Base-by-base conservation (phyloP, 2,113 vertebrate genomes). In the Noturus placidus region DNA sequence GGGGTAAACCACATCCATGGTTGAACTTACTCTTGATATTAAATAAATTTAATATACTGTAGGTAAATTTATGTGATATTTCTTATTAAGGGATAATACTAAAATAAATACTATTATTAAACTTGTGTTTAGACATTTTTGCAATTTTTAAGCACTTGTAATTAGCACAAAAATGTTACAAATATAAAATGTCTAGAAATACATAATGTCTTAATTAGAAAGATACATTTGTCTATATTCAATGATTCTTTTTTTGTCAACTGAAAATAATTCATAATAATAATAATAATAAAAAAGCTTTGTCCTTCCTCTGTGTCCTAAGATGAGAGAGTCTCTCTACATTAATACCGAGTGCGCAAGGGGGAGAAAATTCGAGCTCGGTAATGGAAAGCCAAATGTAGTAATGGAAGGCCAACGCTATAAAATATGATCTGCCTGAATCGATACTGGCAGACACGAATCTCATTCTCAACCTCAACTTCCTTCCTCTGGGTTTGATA, bases 351-450 rank as follows among this genome's bases (percentile, higher is more conserved):
- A 80, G 59, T 81, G 65, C 63, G 70, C 8, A 33, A 35, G n/a
- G 59, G 59, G 33, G 33, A 35, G 72, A 79, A 80, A 38, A 80
- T 57, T n/a, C 22, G 9, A 87, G 50, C 56, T 67, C 27, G 50
- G 67, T 89, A 83, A 86, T 82, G 69, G 22, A 67, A 87, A 82
- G 89, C 82, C 67, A 77, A 54, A 87, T 77, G 86, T 72, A 83
- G 84, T 89, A 89, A 83, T 69, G 77, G 86, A 87, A 88, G 78
- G 70, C 84, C 83, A 15, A 1, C 3, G 78, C 54, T 65, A 83
- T 86, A 88, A 90, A 79, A 85, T 63, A 57, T 56, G 38, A 88
- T 90, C 83, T 76, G 70, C 81, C 67, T 14, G 56, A 82, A 90
- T 86, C 86, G 76, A 88, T 90, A 86, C 52, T 19, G 54, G 82